These are phyloP conservation scores for Nasonia giraulti DNA, from an alignment of 1,140 invertebrate species.

Conservation along the genomic window DNA sequence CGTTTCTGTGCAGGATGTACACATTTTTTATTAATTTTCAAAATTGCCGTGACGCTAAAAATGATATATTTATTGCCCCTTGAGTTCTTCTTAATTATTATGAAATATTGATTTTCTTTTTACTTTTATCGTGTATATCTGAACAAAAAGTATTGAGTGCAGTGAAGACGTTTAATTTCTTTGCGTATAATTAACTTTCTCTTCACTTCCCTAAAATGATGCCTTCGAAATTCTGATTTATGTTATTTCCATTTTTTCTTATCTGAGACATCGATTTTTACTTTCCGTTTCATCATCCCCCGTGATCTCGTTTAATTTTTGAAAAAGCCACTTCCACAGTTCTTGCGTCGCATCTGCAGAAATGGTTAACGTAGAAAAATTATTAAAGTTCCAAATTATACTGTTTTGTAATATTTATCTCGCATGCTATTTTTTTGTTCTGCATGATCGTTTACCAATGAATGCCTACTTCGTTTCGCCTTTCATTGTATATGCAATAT, in stretches of 20 bases:
- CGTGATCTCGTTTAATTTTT: constrained; percentile 10
- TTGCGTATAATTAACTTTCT: neutral
- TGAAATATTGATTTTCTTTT: constrained; percentile 16
- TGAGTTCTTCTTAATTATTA: constrained; percentile 45
- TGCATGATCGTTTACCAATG: constrained; percentile 48
- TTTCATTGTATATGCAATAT: constrained; percentile 55
- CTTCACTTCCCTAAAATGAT: neutral
- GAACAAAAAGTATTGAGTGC: constrained; percentile 14
- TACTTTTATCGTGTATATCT: neutral
- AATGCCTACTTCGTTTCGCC: constrained; percentile 49
- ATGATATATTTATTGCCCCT: constrained; percentile 52
- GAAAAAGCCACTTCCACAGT: neutral
- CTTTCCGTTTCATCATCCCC: neutral
- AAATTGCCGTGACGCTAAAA: constrained; percentile 29
- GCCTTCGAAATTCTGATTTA: neutral
- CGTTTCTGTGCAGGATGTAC: constrained; percentile 40
- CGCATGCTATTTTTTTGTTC: constrained; percentile 32
- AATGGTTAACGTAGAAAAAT: constrained; percentile 43
- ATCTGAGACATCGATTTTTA: neutral
- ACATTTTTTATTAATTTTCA: constrained; percentile 33
- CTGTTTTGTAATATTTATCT: constrained; percentile 41
- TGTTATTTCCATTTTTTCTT: neutral
- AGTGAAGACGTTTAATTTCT: constrained; percentile 9
- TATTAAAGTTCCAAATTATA: constrained; percentile 16
- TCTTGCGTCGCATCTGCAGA: neutral